These are phyloP conservation scores for Macrostomum cliftonense DNA, from an alignment of 2,888 invertebrate genomes.

Conservation along the genomic window DNA sequence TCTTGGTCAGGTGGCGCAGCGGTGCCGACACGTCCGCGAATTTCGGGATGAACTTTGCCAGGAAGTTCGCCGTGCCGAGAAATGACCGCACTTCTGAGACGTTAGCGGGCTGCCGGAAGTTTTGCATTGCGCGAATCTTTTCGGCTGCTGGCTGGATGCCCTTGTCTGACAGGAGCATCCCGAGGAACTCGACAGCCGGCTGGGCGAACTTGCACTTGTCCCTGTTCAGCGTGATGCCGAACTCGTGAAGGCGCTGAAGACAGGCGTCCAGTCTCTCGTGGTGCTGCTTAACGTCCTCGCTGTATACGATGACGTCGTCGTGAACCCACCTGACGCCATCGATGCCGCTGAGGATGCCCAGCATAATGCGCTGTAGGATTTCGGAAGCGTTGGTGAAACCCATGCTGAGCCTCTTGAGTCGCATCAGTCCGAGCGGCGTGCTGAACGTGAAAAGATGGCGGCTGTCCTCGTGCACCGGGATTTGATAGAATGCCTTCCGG, in stretches of 20 bases:
- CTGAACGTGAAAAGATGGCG: conserved; percentile 15
- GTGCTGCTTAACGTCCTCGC: conserved; percentile 5
- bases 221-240: conserved; percentile 9
- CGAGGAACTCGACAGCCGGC: not conserved
- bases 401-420: conserved; percentile 12
- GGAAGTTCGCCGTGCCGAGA: conserved; percentile 8
- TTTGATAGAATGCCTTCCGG: conserved; percentile 13
- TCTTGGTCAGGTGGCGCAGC: conserved; percentile 8
- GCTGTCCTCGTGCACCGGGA: conserved; percentile 11
- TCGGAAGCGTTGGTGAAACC: conserved; percentile 10
- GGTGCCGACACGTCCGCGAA: conserved; percentile 11
- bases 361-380: conserved; percentile 6
- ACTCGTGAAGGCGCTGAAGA: conserved; percentile 10
- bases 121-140: conserved; percentile 4
- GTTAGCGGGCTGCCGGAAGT: conserved; percentile 4
- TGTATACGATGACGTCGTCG: conserved; percentile 11
- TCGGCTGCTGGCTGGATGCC: conserved; percentile 1
- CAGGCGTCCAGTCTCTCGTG: conserved; percentile 5
- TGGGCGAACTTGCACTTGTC: conserved; percentile 9
- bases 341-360: conserved; percentile 1
- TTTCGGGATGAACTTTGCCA: conserved; percentile 7
- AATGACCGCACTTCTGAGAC: conserved; percentile 10
- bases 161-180: not conserved
- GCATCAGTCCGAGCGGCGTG: conserved; percentile 13
- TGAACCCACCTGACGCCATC: conserved; percentile 4